phyloP scores from a whole-genome alignment of 2,797 vertebrate species.

The Choloepus didactylus region DNA sequence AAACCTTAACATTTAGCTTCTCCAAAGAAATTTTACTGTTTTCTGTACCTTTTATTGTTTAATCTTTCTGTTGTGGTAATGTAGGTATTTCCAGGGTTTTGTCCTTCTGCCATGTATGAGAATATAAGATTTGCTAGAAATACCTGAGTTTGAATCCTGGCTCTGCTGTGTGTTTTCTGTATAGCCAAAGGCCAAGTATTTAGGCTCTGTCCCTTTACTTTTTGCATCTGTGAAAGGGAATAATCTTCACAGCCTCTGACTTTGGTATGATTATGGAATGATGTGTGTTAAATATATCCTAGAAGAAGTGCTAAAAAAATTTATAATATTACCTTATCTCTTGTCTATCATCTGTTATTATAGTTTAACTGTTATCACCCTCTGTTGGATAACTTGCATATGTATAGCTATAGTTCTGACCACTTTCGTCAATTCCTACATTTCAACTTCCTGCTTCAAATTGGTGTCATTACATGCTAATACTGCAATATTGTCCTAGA shows the following conservation, averaged over 20 bases:
- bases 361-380: neutral
- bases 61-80: neutral
- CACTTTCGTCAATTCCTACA: constrained; percentile 2
- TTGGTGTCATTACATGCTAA: neutral
- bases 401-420: neutral
- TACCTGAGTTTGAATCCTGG: neutral
- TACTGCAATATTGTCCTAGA: neutral
- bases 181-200: neutral
- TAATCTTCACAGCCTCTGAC: constrained; percentile 3
- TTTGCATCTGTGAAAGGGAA: constrained; percentile 41
- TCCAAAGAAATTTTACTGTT: constrained; percentile 30
- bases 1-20: constrained; percentile 45
- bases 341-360: neutral
- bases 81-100: neutral
- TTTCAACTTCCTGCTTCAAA: constrained; percentile 3
- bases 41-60: constrained; percentile 57
- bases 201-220: constrained; percentile 13
- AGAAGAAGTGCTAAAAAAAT: neutral
- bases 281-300: neutral
- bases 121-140: constrained; percentile 59
- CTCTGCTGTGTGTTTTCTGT: neutral
- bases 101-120: neutral
- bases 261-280: neutral
- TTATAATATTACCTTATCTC: neutral
- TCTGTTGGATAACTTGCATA: neutral